Evolutionary conservation across 2,113 vertebrate genomes (phyloP), one percentile per base, ranked within the genome.

Genomic region (Labeo catla): DNA sequence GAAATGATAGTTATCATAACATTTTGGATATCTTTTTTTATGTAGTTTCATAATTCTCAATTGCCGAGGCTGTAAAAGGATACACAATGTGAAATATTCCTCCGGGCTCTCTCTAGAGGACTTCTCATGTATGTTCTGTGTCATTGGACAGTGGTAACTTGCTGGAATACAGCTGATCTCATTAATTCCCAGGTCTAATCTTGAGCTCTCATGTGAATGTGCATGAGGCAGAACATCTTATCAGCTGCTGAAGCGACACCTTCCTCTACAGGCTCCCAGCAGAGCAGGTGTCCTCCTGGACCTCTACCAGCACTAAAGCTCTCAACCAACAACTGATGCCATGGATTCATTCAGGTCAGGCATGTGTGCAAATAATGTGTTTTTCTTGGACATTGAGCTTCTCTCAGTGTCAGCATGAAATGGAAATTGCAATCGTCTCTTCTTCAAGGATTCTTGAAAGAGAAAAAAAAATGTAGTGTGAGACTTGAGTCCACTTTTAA

Each of bases 141-240:
- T 88, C 86, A 85, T 7, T 63, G 79, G 50, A 80, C 83, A 63
- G 73, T 57, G 86, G 87, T 87, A 89, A 86, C 66, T 45, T 82
- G 86, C 86, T 76, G 83, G 90, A 88, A 87, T 86, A 88, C 65
- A 66, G 88, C 88, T 88, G 79, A 91, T 91, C 86, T 90, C 89
- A 90, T 93, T 93, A 92, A 93, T 93, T 92, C 89, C 86, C 47
- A 12, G 21, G 90, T 88, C 80, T 91, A 92, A 93, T 92, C 85
- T 89, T 84, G 70, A 79, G 86, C 88, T 91, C 89, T 89, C 81
- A 89, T 88, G 88, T 89, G 90, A 93, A 92, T 88, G 90, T 76
- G 85, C 88, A 65, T 87, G 34, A 70, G 87, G 89, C 87, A 85
- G 90, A 92, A 77, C 89, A 89, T 82, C 91, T 92, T 63, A 87